Base-by-base conservation (phyloP, 30 jellyfish, hydroid and myxozoan genomes). In the Turritopsis rubra region DNA sequence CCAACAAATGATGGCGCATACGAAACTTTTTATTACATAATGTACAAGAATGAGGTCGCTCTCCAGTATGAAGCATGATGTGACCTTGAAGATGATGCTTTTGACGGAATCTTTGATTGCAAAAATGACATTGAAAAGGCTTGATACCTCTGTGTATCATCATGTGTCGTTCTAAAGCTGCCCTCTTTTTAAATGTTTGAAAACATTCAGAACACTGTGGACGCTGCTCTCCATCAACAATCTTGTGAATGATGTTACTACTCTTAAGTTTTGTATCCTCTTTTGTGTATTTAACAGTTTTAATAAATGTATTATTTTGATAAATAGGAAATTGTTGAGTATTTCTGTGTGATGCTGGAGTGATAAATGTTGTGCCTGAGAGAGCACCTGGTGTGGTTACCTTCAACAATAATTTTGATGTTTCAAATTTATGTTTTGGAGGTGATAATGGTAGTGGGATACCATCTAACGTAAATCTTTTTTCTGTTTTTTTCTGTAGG, bases 31-130 rank as follows among this genome's bases (percentile, higher is more conserved):
- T 80, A 53, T 80, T 80, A 52, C 87, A 80, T 27, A 80, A 65
- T 18, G 87, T 65, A 29, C 87, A 80, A 13, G 87, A 80, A 80
- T 80, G 87, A 13, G 87, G 87, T 21, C 87, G 87, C 87, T 80
- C 87, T 23, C 87, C 87, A 0, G 87, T 80, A 29, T 80, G 87
- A 24, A 80, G 65, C 87, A 80, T 80, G 4, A 80, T 54, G 53
- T 80, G 87, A 22, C 87, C 87, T 26, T 80, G 87, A 26, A 80
- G 79, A 80, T 80, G 87, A 20, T 80, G 87, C 27, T 80, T 80
- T 65, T 80, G 87, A 16, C 87, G 87, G 41, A 80, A 80, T 25
- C 83, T 27, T 26, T 80, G 87, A 26, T 70, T 80, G 21, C 87
- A 80, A 80, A 80, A 80, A 25, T 80, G 87, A 53, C 87, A 80